These are phyloP conservation scores for Hydroisotoma schaefferi DNA, from an alignment of 2,888 invertebrate species.

Conservation along the genomic window DNA sequence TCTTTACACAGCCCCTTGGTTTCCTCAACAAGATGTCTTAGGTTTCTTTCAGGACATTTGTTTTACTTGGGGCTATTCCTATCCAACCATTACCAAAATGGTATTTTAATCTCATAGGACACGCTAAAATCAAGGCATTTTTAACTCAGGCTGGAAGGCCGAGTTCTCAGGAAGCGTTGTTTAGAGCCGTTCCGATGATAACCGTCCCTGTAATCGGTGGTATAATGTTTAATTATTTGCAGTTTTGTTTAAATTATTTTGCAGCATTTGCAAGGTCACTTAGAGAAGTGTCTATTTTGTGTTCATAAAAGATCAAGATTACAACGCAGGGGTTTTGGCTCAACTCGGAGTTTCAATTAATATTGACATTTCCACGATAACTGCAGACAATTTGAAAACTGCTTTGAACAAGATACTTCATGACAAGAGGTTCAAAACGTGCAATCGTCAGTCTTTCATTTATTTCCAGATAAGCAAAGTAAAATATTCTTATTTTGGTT, in stretches of 20 bases:
- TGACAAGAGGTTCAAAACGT: too few relatives aligned
- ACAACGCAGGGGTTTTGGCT: slow-evolving; percentile 22
- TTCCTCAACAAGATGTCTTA: slow-evolving; percentile 48
- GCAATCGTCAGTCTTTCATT: too few relatives aligned
- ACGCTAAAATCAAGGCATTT: slow-evolving; percentile 35
- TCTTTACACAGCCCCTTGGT: slow-evolving; percentile 42
- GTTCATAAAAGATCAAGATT: slow-evolving; percentile 37
- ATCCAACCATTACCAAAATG: too few relatives aligned
- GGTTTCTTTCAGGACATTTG: too few relatives aligned
- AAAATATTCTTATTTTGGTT: too few relatives aligned
- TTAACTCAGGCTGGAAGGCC: slow-evolving; percentile 25
- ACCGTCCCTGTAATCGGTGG: slow-evolving; percentile 29
- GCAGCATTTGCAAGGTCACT: too few relatives aligned
- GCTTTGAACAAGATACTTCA: too few relatives aligned
- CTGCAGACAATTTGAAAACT: too few relatives aligned
- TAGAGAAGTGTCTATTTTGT: too few relatives aligned
- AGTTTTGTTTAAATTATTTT: not conserved
- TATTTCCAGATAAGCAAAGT: too few relatives aligned
- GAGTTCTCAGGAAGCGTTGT: slow-evolving; percentile 40
- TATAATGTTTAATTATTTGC: not conserved
- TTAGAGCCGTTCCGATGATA: slow-evolving; percentile 38
- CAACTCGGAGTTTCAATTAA: slow-evolving; percentile 15
- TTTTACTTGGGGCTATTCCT: too few relatives aligned
- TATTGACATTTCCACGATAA: slow-evolving; percentile 24
- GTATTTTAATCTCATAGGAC: slow-evolving; percentile 7